Evolutionary conservation across 2,888 invertebrate species (phyloP).

Genomic region (Sturmia bella): DNA sequence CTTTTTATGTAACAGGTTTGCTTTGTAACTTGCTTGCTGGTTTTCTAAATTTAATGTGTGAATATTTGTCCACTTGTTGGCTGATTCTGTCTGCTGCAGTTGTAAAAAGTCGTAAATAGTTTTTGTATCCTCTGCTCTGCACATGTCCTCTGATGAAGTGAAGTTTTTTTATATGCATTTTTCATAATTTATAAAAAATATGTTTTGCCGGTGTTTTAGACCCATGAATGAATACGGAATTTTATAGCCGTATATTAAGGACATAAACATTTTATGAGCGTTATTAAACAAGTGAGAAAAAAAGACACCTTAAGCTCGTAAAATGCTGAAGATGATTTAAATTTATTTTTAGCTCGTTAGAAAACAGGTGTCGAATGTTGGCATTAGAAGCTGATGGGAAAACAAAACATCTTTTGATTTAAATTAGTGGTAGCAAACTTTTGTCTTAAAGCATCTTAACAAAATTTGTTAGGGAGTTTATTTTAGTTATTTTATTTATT

Average conservation of each 20-base stretch:
- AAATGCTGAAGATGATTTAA: conserved; percentile 35
- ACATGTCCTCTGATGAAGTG: conserved; percentile 44
- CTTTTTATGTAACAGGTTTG: conserved; percentile 30
- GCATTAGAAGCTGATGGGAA: neutral
- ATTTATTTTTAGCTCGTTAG: conserved; percentile 40
- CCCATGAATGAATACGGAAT: conserved; percentile 34
- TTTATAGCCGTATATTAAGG: conserved; percentile 60
- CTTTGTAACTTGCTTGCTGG: conserved; percentile 25
- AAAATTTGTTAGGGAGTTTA: neutral
- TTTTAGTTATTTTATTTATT: neutral
- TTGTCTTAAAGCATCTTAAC: too few species aligned
- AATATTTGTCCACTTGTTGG: conserved; percentile 35
- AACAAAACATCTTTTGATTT: neutral
- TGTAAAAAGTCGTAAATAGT: conserved; percentile 59
- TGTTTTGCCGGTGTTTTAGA: neutral
- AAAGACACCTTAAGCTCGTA: conserved; percentile 20
- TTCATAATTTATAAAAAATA: neutral
- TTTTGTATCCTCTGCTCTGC: conserved; percentile 14
- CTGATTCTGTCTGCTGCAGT: conserved; percentile 32
- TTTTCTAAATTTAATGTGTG: conserved; percentile 51
- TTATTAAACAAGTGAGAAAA: conserved; percentile 14
- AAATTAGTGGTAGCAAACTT: too few species aligned
- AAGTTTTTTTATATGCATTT: conserved; percentile 4
- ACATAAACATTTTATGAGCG: conserved; percentile 56
- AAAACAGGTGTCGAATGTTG: conserved; percentile 40